A percentile compares a stretch with the other conserved stretches of the same genome.
These are phyloP conservation scores for Pedetes capensis DNA, from an alignment of 2,113 vertebrate genomes.

Conservation along the genomic window DNA sequence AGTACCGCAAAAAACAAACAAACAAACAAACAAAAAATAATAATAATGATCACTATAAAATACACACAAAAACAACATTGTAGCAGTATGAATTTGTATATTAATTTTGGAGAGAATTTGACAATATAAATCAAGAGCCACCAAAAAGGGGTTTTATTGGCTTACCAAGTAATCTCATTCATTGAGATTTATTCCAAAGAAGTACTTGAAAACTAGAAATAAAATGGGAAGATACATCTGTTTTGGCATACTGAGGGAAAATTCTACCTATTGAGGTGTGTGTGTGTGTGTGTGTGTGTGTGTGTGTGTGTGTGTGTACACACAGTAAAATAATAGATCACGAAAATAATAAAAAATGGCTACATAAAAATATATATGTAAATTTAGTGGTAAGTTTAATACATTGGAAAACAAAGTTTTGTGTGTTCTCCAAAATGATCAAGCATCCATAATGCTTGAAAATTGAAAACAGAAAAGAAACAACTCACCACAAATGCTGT, in stretches of 20 bases:
- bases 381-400: background rate
- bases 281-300: background rate
- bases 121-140: background rate
- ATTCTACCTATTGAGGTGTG: background rate
- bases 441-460: background rate
- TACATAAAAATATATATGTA: background rate
- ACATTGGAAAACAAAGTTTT: background rate
- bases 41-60: background rate
- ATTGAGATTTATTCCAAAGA: background rate
- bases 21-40: no score
- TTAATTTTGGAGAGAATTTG: background rate
- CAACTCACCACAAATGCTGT: slow-evolving; percentile 90
- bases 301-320: background rate
- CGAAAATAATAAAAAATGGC: slow-evolving; percentile 1
- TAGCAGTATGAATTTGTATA: background rate
- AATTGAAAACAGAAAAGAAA: background rate
- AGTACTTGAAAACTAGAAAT: background rate
- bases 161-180: background rate
- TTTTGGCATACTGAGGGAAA: background rate
- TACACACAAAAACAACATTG: background rate
- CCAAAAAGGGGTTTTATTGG: background rate
- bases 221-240: background rate
- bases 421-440: background rate
- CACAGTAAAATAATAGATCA: background rate
- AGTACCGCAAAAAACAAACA: no score